Base-by-base conservation (phyloP, 2,888 invertebrate genomes). In the Steinernema hermaphroditum region DNA sequence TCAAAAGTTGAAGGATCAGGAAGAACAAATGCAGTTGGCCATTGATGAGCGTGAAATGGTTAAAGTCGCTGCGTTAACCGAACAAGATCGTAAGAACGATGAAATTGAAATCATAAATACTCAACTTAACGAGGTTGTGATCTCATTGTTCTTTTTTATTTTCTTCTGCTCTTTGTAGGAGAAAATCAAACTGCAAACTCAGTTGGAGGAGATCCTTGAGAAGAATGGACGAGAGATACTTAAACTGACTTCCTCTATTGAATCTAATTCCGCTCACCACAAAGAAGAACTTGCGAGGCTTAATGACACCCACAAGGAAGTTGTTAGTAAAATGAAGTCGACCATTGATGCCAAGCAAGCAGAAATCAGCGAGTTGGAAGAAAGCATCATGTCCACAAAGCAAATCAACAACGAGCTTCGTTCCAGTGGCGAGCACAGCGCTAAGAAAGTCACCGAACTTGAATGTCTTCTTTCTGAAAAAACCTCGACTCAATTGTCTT, bases 71-170 rank as follows among this genome's bases (percentile, higher is more conserved):
- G 62, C 62, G 27, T 32, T 54, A 1, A 4, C 37, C 9, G 22
- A 43, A 37, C 57, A 29, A 49, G 46, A 43, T 34, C 46, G 49
- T n/a, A 73, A 34, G 72, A 57, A 34, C 37, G 34, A 68, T 22
- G 49, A 24, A 29, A 70, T 74, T 37, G 72, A 73, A 22, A 73
- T 74, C 24, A 72, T 74, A 44, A 73, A 72, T 16, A 14, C 44
- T 16, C 72, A 74, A n/a, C 32, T 78, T 19, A 69, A 72, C 27
- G 24, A 68, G n/a, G 73, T 54, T 6, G 4, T 41, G 41, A 41
- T 9, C 41, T 41, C 14, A 14, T 41, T 41, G 41, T 9, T 14
- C 41, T 14, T 41, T 41, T 41, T 14, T 43, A 9, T 8, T 9
- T 14, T 9, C 14, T 43, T 43, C 14, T 43, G 43, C 14, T 43